A percentile compares a stretch with the other conserved stretches of the same genome.
phyloP scores from a whole-genome alignment of 2,113 vertebrate genomes.

The Brienomyrus brachyistius region DNA sequence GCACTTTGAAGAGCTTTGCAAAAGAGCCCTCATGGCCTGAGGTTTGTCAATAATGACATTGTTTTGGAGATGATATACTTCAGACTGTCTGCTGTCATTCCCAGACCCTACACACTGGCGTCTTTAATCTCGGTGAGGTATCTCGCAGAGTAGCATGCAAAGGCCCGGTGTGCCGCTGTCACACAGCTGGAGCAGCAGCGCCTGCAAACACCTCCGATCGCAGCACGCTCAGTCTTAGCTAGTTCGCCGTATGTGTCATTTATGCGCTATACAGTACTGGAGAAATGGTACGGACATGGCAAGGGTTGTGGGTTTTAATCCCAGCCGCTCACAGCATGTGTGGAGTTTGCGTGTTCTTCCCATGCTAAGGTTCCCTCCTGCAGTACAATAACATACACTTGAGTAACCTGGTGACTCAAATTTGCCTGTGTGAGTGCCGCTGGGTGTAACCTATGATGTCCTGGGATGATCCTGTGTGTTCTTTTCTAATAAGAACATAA shows the following conservation, averaged over 20 bases:
- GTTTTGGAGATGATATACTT: constrained; percentile 13
- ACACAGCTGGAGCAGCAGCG: background rate
- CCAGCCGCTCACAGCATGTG: background rate
- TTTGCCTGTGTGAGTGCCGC: background rate
- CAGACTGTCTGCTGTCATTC: constrained; percentile 17
- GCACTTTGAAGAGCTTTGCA: constrained; percentile 14
- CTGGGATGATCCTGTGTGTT: background rate
- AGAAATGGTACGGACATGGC: background rate
- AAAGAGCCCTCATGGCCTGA: constrained; percentile 15
- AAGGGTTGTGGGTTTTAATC: background rate
- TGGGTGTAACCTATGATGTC: background rate
- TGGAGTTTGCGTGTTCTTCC: background rate
- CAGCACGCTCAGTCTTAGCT: background rate
- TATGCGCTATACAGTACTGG: background rate
- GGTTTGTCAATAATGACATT: constrained; percentile 18
- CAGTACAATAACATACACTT: background rate
- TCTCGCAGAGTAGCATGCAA: constrained; percentile 17
- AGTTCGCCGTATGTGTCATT: background rate
- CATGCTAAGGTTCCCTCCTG: background rate
- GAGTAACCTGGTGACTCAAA: background rate
- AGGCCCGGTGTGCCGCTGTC: background rate
- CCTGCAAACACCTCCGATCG: background rate
- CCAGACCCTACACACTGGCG: constrained; percentile 6
- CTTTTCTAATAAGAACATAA: too few species aligned
- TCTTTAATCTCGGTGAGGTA: constrained; percentile 18